A percentile compares a stretch with the other conserved stretches of the same genome.
Evolutionary conservation across 2,113 vertebrate genomes (phyloP).

Genomic region (Nycticryphes semicollaris): DNA sequence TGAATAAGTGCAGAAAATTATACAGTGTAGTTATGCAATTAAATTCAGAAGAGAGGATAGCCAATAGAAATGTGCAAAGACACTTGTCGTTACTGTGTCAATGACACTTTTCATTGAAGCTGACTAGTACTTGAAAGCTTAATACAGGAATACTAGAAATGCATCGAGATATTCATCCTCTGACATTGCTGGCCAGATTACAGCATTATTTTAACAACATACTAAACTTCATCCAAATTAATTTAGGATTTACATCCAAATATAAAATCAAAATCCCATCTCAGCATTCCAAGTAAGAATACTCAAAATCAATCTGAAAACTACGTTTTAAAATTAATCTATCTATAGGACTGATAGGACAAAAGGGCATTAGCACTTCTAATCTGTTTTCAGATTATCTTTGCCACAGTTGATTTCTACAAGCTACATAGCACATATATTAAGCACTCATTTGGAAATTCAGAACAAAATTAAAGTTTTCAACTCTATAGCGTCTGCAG

Average conservation of each 20-base stretch:
- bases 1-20: not conserved
- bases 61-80: not conserved
- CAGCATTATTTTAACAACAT: not conserved
- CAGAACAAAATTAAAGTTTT: not conserved
- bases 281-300: not conserved
- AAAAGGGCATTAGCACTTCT: not conserved
- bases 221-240: not conserved
- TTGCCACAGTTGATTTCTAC: not conserved
- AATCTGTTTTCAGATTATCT: not conserved
- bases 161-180: not conserved
- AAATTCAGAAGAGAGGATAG: not conserved
- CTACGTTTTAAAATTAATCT: not conserved
- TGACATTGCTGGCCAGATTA: not conserved
- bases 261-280: not conserved
- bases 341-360: not conserved
- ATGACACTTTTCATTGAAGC: not conserved
- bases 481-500: not conserved
- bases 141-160: not conserved
- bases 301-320: not conserved
- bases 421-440: not conserved
- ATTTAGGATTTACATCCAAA: not conserved
- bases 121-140: not conserved
- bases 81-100: not conserved
- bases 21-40: not conserved
- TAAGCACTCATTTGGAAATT: not conserved